Evolutionary conservation across 2,113 vertebrate genomes (phyloP), one percentile per base, ranked within the genome.

Genomic region (Lophura nycthemera): DNA sequence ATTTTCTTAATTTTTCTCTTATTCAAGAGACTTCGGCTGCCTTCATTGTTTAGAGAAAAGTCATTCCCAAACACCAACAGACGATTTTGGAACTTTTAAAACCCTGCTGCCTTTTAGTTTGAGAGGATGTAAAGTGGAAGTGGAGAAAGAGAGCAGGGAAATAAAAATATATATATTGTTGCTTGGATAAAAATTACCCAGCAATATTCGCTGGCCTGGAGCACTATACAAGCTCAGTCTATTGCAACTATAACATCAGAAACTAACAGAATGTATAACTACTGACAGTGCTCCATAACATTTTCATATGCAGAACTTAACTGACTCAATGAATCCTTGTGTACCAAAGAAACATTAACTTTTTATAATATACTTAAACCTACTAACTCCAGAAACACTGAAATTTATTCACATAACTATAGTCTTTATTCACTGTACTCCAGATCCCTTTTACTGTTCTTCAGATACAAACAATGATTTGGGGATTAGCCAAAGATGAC

Each of bases 91-190:
- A 43, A 60, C 13, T 56, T 84, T 25, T n/a, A 61, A 47, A 88
- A 83, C 12, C 8, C 29, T 42, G 20, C 6, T 66, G n/a, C 24
- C 21, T 38, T 50, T 48, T 1, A 8, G 18, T 32, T 54, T 86
- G 27, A 76, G 11, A 0, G 18, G 4, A 25, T 24, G 8, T 43
- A 13, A 7, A 72, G 4, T 0, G 1, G 2, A 63, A 6, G 22
- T 30, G 8, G 24, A 71, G 43, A 75, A 75, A 60, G 1, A 86
- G 21, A 45, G 29, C 3, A 47, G 17, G 24, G 29, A 74, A 61
- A 38, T 16, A 13, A 70, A 81, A 42, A 90, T 20, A 8, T 22
- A 0, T 29, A 43, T 36, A 25, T 73, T 57, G 14, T 64, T 70
- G n/a, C 22, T n/a, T 70, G n/a, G n/a, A 70, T 52, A 36, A 20